Percentiles rank a stretch among this genome's conserved stretches.
Conservation (phyloP, 2,797 vertebrate genomes). For the Dromococcyx pavoninus region DNA sequence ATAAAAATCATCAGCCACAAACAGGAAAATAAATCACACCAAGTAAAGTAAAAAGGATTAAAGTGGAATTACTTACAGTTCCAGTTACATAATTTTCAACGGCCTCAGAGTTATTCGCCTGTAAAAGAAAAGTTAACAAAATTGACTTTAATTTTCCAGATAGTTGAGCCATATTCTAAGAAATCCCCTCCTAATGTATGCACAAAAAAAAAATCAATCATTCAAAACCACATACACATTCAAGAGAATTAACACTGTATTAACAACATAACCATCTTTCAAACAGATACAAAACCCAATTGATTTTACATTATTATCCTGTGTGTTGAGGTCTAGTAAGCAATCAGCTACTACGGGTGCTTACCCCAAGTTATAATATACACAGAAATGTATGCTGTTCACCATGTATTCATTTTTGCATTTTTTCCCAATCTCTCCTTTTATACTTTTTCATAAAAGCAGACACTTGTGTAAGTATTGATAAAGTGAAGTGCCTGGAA, state of each 20-base stretch:
- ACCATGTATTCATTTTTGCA: not conserved
- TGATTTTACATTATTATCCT: not conserved
- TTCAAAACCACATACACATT: not conserved
- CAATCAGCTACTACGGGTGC: not conserved
- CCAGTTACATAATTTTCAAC: conserved; percentile 37
- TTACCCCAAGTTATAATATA: not conserved
- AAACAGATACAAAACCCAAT: not conserved
- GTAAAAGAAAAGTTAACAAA: not conserved
- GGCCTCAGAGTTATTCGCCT: not conserved
- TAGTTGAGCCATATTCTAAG: not conserved
- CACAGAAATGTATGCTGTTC: not conserved
- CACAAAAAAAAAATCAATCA: not conserved
- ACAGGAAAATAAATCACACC: not conserved
- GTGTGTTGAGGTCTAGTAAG: not conserved
- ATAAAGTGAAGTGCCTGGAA: not conserved
- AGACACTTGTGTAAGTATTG: not conserved
- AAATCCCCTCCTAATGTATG: not conserved
- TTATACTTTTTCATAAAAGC: not conserved
- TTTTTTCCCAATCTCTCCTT: not conserved
- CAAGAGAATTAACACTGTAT: no score
- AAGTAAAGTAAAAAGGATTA: not conserved
- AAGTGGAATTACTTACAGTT: conserved; percentile 2
- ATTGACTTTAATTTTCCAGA: not conserved
- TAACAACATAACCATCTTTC: not conserved
- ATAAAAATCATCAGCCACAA: not conserved